These are phyloP conservation scores for Aldabrachelys gigantea DNA, from an alignment of 2,113 vertebrate species.

Conservation along the genomic window DNA sequence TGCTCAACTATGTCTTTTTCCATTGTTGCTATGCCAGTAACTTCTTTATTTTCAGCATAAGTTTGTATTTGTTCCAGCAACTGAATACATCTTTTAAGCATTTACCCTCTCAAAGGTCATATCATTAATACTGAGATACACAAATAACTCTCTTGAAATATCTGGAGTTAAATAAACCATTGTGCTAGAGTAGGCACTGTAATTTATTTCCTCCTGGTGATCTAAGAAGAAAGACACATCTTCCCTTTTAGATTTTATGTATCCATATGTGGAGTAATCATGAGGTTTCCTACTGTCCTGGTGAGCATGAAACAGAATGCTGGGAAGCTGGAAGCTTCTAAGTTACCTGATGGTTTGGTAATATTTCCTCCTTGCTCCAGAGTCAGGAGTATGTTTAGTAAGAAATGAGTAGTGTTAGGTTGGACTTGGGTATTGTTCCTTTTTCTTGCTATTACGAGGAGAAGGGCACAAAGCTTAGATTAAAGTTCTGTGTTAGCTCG, in stretches of 20 bases:
- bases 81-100: neutral
- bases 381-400: neutral
- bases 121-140: neutral
- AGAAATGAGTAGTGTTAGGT: neutral
- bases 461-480: neutral
- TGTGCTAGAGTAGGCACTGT: neutral
- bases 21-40: neutral
- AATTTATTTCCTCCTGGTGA: neutral
- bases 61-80: neutral
- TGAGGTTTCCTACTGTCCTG: neutral
- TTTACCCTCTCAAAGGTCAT: neutral
- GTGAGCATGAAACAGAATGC: no score
- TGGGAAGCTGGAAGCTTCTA: neutral
- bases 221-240: fast-evolving
- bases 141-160: neutral
- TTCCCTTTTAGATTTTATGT: neutral
- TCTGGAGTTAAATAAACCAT: neutral
- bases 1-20: neutral
- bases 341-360: neutral
- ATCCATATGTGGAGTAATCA: neutral
- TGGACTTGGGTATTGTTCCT: neutral
- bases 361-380: neutral
- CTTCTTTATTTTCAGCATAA: neutral
- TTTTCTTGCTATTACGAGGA: neutral
- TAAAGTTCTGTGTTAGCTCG: neutral